Base-by-base conservation (phyloP, 1,140 invertebrate genomes). In the Thaumatotibia leucotreta region DNA sequence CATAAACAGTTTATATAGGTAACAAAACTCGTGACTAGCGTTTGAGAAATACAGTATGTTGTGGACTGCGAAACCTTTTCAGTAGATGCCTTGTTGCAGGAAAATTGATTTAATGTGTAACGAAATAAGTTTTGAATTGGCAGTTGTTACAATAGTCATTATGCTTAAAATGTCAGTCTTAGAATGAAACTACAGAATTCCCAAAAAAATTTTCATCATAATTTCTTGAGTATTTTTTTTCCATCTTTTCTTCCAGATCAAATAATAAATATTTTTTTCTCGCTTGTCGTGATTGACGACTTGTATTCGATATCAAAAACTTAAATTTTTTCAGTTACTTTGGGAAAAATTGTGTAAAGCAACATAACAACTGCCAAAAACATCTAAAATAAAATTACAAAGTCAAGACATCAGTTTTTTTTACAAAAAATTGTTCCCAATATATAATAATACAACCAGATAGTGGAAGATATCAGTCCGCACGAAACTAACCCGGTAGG, bases 11-110 rank as follows among this genome's bases (percentile, higher is more conserved):
- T 33, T 83, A 81, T 85, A 82, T 86, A 89, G 86, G 86, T 89
- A 89, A 89, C 86, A 81, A 89, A 89, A 87, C 79, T 77, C 82
- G 81, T 89, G 86, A 87, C 86, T 89, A 89, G 86, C 84, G 83
- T 82, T 83, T 76, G 73, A 77, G 73, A 83, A 69, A 84, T 71
- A 67, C 33, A 77, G 74, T 72, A 70, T 73, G 73, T 64, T 62
- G 65, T 61, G 20, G 74, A 32, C 45, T 64, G 39, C 29, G 54
- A 50, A 58, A 58, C 52, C 52, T 29, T 58, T 58, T 24, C 23
- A 29, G 14, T 58, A 27, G 52, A 58, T 58, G 52, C 52, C 23
- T 58, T 27, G 22, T 11, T 27, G 29, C 24, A 22, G 52, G 22
- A 52, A 23, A 58, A n/a, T 27, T 2, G 11, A 27, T 58, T 27